A percentile compares a stretch with the other conserved stretches of the same genome.
phyloP scores from a whole-genome alignment of 2,113 vertebrate genomes.

The Corythornis cristatus region DNA sequence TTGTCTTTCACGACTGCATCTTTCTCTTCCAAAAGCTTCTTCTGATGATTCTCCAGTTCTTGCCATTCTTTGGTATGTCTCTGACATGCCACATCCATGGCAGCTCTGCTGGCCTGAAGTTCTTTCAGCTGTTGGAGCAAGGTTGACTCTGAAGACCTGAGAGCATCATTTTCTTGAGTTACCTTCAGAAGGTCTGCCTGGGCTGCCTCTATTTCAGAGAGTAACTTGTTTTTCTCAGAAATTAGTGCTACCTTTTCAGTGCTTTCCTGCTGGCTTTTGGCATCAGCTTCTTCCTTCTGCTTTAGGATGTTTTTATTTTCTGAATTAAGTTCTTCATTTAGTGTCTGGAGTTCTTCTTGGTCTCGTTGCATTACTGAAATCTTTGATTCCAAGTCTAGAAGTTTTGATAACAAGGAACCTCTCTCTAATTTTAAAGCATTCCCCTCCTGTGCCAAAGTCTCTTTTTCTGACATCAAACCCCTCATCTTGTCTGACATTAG shows the following conservation, averaged over 20 bases:
- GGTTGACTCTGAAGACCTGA: constrained; percentile 61
- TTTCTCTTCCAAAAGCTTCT: constrained; percentile 79
- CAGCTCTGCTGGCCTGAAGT: constrained; percentile 69
- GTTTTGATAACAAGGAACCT: constrained; percentile 76
- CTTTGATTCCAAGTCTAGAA: constrained; percentile 78
- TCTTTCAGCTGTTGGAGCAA: constrained; percentile 71
- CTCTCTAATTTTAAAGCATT: constrained; percentile 81
- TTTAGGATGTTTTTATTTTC: constrained; percentile 73
- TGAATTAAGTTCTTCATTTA: constrained; percentile 77
- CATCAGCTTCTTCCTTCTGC: constrained; percentile 76
- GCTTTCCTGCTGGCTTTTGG: constrained; percentile 65
- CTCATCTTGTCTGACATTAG: constrained; percentile 88
- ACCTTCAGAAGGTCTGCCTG: constrained; percentile 73
- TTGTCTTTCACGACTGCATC: constrained; percentile 78
- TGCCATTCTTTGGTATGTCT: constrained; percentile 70
- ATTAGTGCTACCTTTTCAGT: constrained; percentile 64
- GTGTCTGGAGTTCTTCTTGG: constrained; percentile 71
- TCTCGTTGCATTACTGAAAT: constrained; percentile 73
- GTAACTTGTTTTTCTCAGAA: constrained; percentile 71
- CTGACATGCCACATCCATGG: constrained; percentile 50
- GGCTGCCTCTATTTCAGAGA: constrained; percentile 66
- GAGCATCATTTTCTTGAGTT: constrained; percentile 70
- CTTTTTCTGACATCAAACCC: constrained; percentile 85
- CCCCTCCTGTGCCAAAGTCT: constrained; percentile 80
- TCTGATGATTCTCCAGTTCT: constrained; percentile 67